A percentile compares a stretch with the other conserved stretches of the same genome.
Evolutionary conservation across 35 echinoderm and acorn worm genomes (phyloP).

Genomic region (Ptychodera flava): DNA sequence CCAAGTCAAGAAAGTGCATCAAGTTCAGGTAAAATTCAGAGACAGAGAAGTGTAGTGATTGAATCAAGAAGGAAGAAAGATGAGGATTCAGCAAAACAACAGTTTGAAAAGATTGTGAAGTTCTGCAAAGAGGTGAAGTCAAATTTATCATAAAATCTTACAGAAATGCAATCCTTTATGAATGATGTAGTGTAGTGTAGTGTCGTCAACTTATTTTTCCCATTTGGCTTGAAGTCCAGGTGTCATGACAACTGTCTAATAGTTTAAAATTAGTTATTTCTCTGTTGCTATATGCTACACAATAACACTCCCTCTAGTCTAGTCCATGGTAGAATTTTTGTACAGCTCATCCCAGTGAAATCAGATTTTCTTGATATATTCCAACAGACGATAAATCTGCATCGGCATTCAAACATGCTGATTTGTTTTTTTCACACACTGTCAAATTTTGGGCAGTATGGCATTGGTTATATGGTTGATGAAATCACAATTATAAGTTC

Average conservation of each 20-base stretch:
- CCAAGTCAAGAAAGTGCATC: neutral
- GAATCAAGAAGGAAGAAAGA: constrained; percentile 66
- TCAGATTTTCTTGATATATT: too few species aligned
- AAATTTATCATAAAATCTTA: neutral
- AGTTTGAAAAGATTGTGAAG: constrained; percentile 47
- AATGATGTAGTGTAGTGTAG: neutral
- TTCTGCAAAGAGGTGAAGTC: constrained; percentile 69
- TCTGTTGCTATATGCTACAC: neutral
- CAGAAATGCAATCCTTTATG: neutral
- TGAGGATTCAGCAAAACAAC: constrained; percentile 40
- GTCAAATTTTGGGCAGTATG: neutral
- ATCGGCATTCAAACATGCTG: neutral
- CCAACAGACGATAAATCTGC: too few species aligned
- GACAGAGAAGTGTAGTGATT: constrained; percentile 68
- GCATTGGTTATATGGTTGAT: neutral
- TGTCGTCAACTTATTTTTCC: neutral
- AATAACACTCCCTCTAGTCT: neutral
- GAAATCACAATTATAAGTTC: neutral
- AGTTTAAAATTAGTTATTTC: neutral
- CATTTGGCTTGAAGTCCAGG: neutral
- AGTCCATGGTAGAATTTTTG: too few species aligned
- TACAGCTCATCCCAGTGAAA: too few species aligned
- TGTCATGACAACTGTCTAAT: neutral
- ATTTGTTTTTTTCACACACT: neutral
- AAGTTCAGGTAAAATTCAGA: constrained; percentile 4